Evolutionary conservation across 2,888 invertebrate species (phyloP).

Genomic region (Odontocolon sp.): DNA sequence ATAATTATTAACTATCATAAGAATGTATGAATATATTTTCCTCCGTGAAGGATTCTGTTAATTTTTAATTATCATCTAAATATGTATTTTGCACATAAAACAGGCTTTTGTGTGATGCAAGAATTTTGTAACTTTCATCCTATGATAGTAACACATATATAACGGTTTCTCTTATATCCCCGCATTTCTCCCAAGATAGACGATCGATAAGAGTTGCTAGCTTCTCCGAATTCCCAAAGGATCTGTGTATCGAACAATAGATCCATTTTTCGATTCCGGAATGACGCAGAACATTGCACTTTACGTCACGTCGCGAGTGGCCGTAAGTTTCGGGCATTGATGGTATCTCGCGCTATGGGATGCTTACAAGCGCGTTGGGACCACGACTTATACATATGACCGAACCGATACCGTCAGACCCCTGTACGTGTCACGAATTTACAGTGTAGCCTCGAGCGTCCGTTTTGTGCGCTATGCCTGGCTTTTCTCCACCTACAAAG

Average conservation of each 20-base stretch:
- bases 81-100: too few species aligned
- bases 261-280: constrained; percentile 33
- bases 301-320: constrained; percentile 22
- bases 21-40: too few species aligned
- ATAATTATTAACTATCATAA: too few species aligned
- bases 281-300: constrained; percentile 19
- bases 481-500: not conserved
- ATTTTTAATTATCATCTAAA: too few species aligned
- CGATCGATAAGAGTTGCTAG: constrained; percentile 1
- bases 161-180: not conserved
- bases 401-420: not conserved
- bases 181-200: constrained; percentile 8
- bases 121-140: too few species aligned
- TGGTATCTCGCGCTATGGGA: not conserved
- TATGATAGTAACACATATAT: too few species aligned
- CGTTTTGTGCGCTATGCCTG: not conserved
- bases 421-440: constrained; percentile 24
- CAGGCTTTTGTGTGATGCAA: too few species aligned
- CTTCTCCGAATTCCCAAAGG: too few species aligned
- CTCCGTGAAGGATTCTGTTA: too few species aligned
- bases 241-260: constrained; percentile 21
- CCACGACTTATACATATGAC: constrained; percentile 10
- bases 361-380: constrained; percentile 17
- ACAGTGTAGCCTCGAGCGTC: not conserved
- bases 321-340: constrained; percentile 14